Evolutionary conservation across 1,140 invertebrate genomes (phyloP).

Genomic region (Pseudomyrmex sp.): DNA sequence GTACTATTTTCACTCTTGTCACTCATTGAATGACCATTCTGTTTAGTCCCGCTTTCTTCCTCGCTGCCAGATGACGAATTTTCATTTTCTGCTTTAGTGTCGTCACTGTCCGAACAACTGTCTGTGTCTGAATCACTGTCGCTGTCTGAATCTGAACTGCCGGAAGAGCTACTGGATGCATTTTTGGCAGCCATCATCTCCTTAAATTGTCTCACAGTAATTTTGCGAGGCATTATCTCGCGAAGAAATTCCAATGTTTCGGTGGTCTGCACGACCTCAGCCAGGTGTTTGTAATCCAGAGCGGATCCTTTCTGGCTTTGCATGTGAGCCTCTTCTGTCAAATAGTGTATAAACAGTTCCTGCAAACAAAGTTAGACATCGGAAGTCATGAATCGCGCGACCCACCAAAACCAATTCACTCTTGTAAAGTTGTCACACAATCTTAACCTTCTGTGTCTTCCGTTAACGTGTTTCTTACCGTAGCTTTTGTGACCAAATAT

Average conservation of each 20-base stretch:
- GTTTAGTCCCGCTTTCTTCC: conserved; percentile 74
- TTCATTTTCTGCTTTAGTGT: conserved; percentile 65
- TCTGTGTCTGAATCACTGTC: conserved; percentile 82
- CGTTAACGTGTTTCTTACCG: conserved; percentile 85
- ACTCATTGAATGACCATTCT: conserved; percentile 76
- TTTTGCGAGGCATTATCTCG: conserved; percentile 90
- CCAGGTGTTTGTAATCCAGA: conserved; percentile 89
- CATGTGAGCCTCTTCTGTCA: conserved; percentile 87
- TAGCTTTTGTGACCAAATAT: conserved; percentile 90
- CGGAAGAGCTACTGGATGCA: conserved; percentile 72
- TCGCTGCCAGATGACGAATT: conserved; percentile 68
- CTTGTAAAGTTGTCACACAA: background rate
- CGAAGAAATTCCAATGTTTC: conserved; percentile 88
- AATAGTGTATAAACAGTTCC: conserved; percentile 89
- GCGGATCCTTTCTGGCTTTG: conserved; percentile 80
- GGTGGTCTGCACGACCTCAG: conserved; percentile 88
- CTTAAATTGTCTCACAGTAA: conserved; percentile 88
- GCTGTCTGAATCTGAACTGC: conserved; percentile 82
- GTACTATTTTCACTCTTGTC: conserved; percentile 76
- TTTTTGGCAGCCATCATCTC: conserved; percentile 88
- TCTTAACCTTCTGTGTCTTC: background rate
- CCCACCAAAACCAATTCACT: background rate
- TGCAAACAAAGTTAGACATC: conserved; percentile 70
- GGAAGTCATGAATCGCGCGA: too few species aligned
- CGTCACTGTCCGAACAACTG: conserved; percentile 79